Conservation (phyloP, 2,888 invertebrate species). For the Leptinotarsa rubiginosa region DNA sequence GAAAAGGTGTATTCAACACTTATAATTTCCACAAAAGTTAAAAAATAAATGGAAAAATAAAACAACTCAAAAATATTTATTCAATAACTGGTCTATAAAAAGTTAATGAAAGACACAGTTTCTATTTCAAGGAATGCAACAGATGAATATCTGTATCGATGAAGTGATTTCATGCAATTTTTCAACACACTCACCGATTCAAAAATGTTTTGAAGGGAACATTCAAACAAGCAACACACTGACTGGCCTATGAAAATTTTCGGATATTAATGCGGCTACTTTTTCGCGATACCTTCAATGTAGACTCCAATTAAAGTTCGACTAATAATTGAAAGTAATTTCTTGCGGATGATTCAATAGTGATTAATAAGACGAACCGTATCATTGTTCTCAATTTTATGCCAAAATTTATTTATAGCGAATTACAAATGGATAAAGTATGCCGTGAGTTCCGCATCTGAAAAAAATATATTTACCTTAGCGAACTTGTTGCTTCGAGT, state of each 20-base stretch:
- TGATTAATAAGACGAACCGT: not conserved
- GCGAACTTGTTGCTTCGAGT: not conserved
- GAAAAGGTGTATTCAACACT: too few species aligned
- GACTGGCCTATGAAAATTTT: not conserved
- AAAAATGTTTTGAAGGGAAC: not conserved
- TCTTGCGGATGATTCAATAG: not conserved
- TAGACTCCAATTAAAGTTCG: not conserved
- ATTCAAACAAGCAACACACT: not conserved
- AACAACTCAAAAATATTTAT: too few species aligned
- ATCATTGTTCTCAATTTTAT: conserved; percentile 12
- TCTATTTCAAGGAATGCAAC: too few species aligned
- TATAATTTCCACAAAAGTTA: too few species aligned
- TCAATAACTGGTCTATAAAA: too few species aligned
- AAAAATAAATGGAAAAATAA: too few species aligned
- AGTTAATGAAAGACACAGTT: too few species aligned
- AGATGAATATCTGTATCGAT: too few species aligned
- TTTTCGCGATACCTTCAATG: too few species aligned
- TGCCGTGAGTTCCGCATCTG: conserved; percentile 18
- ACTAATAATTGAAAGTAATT: not conserved
- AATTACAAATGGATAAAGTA: conserved; percentile 42
- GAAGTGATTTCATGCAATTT: too few species aligned
- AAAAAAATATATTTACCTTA: conserved; percentile 13
- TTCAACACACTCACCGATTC: not conserved
- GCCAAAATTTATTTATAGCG: conserved; percentile 45
- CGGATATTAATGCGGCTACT: not conserved